Evolutionary conservation across 2,797 vertebrate genomes (phyloP).

Genomic region (Apodemus agrarius): DNA sequence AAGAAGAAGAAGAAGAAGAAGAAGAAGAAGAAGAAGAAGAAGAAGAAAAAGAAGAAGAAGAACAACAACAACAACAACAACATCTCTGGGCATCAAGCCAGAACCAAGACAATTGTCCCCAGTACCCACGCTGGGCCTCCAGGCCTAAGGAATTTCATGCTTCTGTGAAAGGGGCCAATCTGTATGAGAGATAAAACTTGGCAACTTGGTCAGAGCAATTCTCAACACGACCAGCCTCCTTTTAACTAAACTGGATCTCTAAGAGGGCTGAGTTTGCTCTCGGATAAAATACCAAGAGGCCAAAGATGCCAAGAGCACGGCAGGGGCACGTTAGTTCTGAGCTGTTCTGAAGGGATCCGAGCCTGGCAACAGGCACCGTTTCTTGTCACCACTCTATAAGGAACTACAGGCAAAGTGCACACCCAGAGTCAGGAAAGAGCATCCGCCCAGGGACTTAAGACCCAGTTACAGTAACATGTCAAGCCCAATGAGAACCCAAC

Average conservation of each 20-base stretch:
- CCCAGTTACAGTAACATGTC: rapidly evolving
- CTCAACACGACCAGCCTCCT: conserved; percentile 52
- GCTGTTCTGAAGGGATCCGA: conserved; percentile 65
- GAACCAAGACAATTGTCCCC: not conserved
- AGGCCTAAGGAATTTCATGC: not conserved
- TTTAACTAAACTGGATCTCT: conserved; percentile 2
- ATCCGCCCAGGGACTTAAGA: not conserved
- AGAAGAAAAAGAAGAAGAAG: too few relatives aligned
- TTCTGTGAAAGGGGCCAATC: not conserved
- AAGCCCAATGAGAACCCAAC: not conserved
- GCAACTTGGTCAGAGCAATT: conserved; percentile 10
- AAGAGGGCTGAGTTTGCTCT: conserved; percentile 47
- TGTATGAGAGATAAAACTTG: conserved; percentile 30
- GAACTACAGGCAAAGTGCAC: not conserved
- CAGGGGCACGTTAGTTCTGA: conserved; percentile 61
- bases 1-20: too few relatives aligned
- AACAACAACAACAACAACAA: too few relatives aligned
- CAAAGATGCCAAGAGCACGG: conserved; percentile 36
- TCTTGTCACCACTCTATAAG: not conserved
- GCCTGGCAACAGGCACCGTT: not conserved
- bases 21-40: too few relatives aligned
- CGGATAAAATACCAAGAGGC: conserved; percentile 39
- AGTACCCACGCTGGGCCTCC: not conserved
- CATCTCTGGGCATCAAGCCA: not conserved
- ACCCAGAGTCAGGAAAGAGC: not conserved